These are phyloP conservation scores for Otolemur crassicaudatus DNA, from an alignment of 2,797 vertebrate genomes.

Conservation along the genomic window DNA sequence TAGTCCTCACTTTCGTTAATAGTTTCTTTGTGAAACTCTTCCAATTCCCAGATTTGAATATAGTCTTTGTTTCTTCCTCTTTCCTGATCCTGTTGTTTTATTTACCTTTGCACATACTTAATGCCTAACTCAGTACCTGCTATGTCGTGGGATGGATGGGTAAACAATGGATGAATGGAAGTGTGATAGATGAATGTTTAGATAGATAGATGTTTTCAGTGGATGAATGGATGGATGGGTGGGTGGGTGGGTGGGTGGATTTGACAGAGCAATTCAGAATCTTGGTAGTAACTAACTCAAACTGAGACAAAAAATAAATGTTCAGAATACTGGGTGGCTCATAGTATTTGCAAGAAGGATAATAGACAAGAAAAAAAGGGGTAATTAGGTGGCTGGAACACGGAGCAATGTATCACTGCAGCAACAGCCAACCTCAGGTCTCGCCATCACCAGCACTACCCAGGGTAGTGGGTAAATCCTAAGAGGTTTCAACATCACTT, in stretches of 20 bases:
- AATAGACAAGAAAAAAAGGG: background rate
- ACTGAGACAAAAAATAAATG: background rate
- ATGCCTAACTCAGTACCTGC: background rate
- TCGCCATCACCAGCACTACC: background rate
- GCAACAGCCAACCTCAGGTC: too few relatives aligned
- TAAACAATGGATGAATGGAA: background rate
- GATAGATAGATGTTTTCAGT: too few relatives aligned
- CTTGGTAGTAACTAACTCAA: constrained; percentile 1
- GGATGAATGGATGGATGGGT: background rate
- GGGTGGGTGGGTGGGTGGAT: background rate
- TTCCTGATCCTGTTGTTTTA: background rate
- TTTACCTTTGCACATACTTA: background rate
- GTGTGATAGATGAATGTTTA: too few relatives aligned
- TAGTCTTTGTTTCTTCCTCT: background rate
- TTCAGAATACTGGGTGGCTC: background rate
- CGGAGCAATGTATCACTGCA: background rate
- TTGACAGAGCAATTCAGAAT: background rate
- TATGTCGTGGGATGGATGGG: background rate
- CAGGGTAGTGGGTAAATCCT: background rate
- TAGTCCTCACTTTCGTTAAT: background rate
- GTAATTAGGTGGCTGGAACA: background rate
- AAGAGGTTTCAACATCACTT: background rate
- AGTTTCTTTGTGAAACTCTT: background rate
- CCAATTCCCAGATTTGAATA: background rate
- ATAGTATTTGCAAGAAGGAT: background rate